These are phyloP conservation scores for Dicranocentrus wangi DNA, from an alignment of 2,888 invertebrate species.

Conservation along the genomic window DNA sequence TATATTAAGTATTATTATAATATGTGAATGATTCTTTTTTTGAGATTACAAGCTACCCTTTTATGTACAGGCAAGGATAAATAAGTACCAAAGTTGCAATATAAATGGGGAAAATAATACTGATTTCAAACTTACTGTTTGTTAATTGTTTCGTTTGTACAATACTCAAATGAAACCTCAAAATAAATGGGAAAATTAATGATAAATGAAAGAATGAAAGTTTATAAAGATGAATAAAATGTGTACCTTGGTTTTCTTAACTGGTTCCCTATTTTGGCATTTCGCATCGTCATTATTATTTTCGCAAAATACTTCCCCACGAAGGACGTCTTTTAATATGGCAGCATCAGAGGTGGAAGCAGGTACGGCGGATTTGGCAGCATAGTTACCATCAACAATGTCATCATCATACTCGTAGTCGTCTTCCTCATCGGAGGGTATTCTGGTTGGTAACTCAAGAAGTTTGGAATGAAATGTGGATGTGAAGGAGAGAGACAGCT, in stretches of 20 bases:
- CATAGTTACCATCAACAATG: slow-evolving; percentile 35
- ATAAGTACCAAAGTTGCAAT: slow-evolving; percentile 62
- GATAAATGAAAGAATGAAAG: neutral
- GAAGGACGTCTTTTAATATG: slow-evolving; percentile 42
- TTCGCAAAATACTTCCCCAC: slow-evolving; percentile 29
- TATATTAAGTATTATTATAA: neutral
- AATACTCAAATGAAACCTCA: too few relatives aligned
- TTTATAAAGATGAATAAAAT: neutral
- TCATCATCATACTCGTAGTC: slow-evolving; percentile 51
- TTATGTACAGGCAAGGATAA: slow-evolving; percentile 4
- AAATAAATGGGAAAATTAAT: neutral
- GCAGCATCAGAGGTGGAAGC: slow-evolving; percentile 51
- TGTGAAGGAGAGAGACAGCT: slow-evolving; percentile 35
- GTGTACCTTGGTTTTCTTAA: slow-evolving; percentile 57
- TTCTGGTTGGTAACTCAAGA: slow-evolving; percentile 66
- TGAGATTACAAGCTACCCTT: neutral
- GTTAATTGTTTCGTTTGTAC: slow-evolving; percentile 17
- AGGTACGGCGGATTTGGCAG: slow-evolving; percentile 55
- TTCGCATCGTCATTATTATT: slow-evolving; percentile 41
- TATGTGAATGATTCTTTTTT: neutral
- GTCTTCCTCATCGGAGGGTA: slow-evolving; percentile 66
- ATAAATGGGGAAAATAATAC: too few relatives aligned
- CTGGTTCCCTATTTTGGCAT: slow-evolving; percentile 31
- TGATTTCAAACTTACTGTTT: too few relatives aligned
- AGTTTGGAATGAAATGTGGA: slow-evolving; percentile 60